Evolutionary conservation across 2,113 vertebrate genomes (phyloP), one percentile per base, ranked within the genome.

Genomic region (Equus quagga): DNA sequence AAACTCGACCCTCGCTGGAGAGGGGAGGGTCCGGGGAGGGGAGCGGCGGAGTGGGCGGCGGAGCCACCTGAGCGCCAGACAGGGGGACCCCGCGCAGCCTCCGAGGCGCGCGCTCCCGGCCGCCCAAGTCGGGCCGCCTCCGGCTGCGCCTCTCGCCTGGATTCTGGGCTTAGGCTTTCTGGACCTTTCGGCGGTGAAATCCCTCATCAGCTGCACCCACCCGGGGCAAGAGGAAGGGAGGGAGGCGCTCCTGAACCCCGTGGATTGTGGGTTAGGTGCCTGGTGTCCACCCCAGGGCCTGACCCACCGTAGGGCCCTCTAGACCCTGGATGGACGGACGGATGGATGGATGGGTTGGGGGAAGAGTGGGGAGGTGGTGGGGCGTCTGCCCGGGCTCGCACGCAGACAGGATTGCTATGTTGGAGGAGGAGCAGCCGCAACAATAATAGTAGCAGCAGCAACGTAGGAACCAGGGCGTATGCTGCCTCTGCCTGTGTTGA

Each of bases 21-120:
- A 82, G 96, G 96, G 97, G 80, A 85, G 96, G 97, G 85, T 51
- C 3, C 17, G 0, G 54, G 64, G 46, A 44, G 54, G 85, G 56
- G 70, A 60, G 91, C 79, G 36, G 82, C 72, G 18, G 58, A 75
- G 94, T 3, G 73, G 81, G 97, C 93, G 91, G 93, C 24, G 67
- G 58, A 56, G 94, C 88, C 96, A 95, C 97, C 97, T 89, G 97
- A 97, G 95, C 94, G 92, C 87, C 92, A 69, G 92, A 79, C 95
- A 0, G 41, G 96, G 60, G 78, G n/a, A 91, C 79, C 89, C 94
- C 58, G 88, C 91, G 85, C 76, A 69, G 93, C 89, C 97, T 33
- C 76, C 46, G 33, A 54, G 76, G 24, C 83, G 96, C 97, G 94
- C 95, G 96, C 96, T 87, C 97, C 95, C 75, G 88, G 31, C 60